Evolutionary conservation across 2,797 vertebrate genomes (phyloP).

Genomic region (Etheostoma perlongum): DNA sequence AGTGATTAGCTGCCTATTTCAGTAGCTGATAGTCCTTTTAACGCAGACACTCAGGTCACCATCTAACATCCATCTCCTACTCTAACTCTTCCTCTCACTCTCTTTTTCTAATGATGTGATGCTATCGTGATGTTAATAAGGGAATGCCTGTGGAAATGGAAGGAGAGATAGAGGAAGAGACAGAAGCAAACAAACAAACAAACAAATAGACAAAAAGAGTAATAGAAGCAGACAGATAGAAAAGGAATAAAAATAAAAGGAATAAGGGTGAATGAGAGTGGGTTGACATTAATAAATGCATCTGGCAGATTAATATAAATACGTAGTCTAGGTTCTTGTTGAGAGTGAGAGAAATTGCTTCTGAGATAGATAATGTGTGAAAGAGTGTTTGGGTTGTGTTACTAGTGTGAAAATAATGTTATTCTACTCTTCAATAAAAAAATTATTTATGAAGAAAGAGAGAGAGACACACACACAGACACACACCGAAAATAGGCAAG

Average conservation of each 20-base stretch:
- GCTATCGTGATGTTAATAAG: slow-evolving; percentile 42
- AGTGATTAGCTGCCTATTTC: slow-evolving; percentile 42
- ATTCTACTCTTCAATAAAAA: not conserved
- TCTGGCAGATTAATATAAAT: not conserved
- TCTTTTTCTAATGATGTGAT: slow-evolving; percentile 50
- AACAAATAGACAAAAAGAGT: not conserved
- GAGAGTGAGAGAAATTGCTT: not conserved
- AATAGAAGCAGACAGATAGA: not conserved
- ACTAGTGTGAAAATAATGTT: not conserved
- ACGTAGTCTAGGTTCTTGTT: not conserved
- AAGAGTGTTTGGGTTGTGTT: not conserved
- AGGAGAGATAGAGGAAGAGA: not conserved
- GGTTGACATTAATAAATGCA: slow-evolving; percentile 18
- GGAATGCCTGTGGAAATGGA: not conserved
- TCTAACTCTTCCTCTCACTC: not conserved
- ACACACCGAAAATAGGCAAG: not conserved
- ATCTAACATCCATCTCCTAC: slow-evolving; percentile 48
- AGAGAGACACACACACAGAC: too few relatives aligned
- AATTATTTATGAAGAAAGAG: not conserved
- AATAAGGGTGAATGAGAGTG: not conserved
- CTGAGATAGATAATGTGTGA: not conserved
- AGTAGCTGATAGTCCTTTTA: slow-evolving; percentile 41
- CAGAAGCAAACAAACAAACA: not conserved
- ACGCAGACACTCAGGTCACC: slow-evolving; percentile 41
- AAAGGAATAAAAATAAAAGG: not conserved